These are phyloP conservation scores for Pollenia labialis DNA, from an alignment of 2,888 invertebrate genomes.

Conservation along the genomic window DNA sequence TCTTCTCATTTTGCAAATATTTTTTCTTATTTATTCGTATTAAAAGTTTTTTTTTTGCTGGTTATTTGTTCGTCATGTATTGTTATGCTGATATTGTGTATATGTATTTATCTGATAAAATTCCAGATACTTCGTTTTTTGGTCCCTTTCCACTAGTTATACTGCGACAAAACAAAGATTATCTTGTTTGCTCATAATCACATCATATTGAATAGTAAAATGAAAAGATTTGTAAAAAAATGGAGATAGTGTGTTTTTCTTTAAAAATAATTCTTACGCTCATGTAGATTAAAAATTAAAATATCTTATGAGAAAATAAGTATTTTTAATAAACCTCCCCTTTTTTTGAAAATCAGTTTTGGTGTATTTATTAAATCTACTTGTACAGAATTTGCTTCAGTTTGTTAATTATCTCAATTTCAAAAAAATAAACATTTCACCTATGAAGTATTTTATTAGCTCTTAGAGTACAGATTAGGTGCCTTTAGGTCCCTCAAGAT, in stretches of 20 bases:
- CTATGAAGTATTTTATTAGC: too few species aligned
- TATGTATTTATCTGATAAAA: constrained; percentile 61
- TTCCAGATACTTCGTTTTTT: constrained; percentile 46
- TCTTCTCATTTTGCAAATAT: background rate
- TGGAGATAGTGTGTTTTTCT: background rate
- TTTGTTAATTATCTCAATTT: too few species aligned
- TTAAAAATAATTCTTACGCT: background rate
- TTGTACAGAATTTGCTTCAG: too few species aligned
- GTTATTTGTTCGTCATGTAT: constrained; percentile 36
- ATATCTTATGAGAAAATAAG: too few species aligned
- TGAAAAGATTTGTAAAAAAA: constrained; percentile 32
- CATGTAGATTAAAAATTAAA: background rate
- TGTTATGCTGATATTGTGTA: constrained; percentile 53
- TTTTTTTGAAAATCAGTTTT: too few species aligned
- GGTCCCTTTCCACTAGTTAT: background rate
- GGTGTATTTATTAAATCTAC: too few species aligned
- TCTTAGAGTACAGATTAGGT: too few species aligned
- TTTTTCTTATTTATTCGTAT: constrained; percentile 32
- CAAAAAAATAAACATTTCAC: too few species aligned
- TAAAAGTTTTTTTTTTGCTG: background rate
- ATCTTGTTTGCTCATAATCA: constrained; percentile 71
- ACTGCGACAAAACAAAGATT: constrained; percentile 62
- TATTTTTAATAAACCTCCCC: too few species aligned
- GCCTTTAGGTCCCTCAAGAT: too few species aligned
- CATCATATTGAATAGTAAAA: constrained; percentile 62